A percentile compares a stretch with the other conserved stretches of the same genome.
Conservation (phyloP, 2,888 invertebrate genomes). For the Agonum fuliginosum region DNA sequence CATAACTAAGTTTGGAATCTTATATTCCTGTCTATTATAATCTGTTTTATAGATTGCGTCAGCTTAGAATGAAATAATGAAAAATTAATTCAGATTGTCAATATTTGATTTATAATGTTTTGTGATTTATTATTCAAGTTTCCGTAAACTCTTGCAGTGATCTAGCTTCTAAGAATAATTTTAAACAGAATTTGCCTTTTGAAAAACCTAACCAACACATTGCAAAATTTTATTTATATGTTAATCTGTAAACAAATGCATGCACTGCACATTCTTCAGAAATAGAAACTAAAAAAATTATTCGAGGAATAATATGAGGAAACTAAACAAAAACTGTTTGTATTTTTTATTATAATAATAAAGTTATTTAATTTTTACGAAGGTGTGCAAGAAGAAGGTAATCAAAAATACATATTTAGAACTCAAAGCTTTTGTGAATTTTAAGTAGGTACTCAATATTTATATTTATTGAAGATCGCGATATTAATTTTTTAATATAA, state of each 20-base stretch:
- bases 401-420: too few species aligned
- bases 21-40: conserved; percentile 57
- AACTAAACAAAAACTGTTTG: too few species aligned
- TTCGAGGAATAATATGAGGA: too few species aligned
- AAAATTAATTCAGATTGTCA: conserved; percentile 36
- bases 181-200: background rate
- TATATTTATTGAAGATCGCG: too few species aligned
- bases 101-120: conserved; percentile 29
- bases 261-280: too few species aligned
- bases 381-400: too few species aligned
- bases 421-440: too few species aligned
- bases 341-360: too few species aligned
- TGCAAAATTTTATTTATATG: conserved; percentile 8
- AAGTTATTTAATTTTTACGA: too few species aligned
- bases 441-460: too few species aligned
- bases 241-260: background rate
- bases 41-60: conserved; percentile 22
- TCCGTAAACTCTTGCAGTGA: background rate
- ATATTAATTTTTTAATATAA: too few species aligned
- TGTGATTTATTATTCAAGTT: conserved; percentile 32
- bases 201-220: background rate
- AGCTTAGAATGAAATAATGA: conserved; percentile 20
- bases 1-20: conserved; percentile 50
- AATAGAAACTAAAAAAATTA: too few species aligned
- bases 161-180: conserved; percentile 4